phyloP scores from a whole-genome alignment of 2,113 vertebrate species.

The Azemiops feae region DNA sequence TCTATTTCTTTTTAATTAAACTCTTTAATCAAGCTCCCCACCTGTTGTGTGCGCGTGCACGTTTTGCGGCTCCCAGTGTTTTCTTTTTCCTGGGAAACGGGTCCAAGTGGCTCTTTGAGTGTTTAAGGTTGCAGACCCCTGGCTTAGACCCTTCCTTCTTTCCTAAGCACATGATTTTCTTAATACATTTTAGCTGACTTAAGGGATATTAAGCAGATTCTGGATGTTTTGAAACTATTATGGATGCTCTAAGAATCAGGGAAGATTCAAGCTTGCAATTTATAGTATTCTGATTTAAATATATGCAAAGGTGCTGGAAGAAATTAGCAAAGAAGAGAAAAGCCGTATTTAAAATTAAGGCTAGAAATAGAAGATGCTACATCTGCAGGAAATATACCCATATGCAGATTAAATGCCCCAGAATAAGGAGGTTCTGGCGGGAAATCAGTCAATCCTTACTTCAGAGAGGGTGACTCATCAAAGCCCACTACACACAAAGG shows the following conservation, averaged over 20 bases:
- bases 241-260: background rate
- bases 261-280: background rate
- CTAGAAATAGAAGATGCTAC: background rate
- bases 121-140: no score
- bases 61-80: no score
- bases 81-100: no score
- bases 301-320: background rate
- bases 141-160: no score
- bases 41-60: no score
- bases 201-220: background rate
- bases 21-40: no score
- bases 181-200: background rate
- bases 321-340: background rate
- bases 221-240: background rate
- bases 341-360: background rate
- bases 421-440: background rate
- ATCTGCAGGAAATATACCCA: background rate
- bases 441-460: background rate
- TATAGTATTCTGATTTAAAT: background rate
- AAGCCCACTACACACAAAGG: background rate
- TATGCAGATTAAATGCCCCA: background rate
- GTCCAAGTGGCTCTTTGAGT: no score
- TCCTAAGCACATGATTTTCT: background rate
- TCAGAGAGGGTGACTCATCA: background rate
- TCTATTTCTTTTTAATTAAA: no score